Evolutionary conservation across 2,797 vertebrate species (phyloP), one percentile per base, ranked within the genome.

Genomic region (Melanotaenia nigrans): DNA sequence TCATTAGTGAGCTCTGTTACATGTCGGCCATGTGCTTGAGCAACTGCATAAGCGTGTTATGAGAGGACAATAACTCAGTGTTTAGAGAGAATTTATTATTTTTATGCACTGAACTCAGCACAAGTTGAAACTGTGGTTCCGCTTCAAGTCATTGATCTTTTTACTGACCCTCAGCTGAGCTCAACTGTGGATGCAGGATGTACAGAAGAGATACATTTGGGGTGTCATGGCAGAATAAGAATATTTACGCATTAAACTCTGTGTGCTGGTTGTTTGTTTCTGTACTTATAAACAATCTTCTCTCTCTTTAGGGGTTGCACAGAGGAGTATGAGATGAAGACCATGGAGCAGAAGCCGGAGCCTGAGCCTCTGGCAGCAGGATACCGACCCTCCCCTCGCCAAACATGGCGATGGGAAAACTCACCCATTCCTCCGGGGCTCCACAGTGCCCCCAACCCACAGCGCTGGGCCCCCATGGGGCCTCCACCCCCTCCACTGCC

Each of bases 251-350:
- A 22, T 59, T 45, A 1, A 57, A 32, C 24, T 57, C 60, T 58
- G 24, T 71, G 20, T 68, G 33, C 36, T 54, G 32, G n/a, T 47
- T 62, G 20, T 65, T 22, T 71, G 25, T 28, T n/a, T 73, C 33
- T 65, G 2, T 36, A 56, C 30, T 63, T 1, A 73, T 56, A 62
- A 51, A 77, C 40, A 0, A 7, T 6, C 14, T 57, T 22, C 22
- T 42, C 16, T 84, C 2, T 81, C 35, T 63, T n/a, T 61, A 98
- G 97, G 93, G 97, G 97, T 65, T 97, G 96, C 94, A 96, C 95
- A 0, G 96, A 97, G 86, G 95, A 97, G 83, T 95, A 95, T 60
- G 95, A 96, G 87, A 95, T 96, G 94, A 96, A 93, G 90, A 93
- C 93, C 56, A 92, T 95, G 85, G 97, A 97, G 82, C 92, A 95